Percentiles rank a stretch among this genome's conserved stretches.
Evolutionary conservation across 1,140 invertebrate genomes (phyloP).

Genomic region (Eubasilissa regina): DNA sequence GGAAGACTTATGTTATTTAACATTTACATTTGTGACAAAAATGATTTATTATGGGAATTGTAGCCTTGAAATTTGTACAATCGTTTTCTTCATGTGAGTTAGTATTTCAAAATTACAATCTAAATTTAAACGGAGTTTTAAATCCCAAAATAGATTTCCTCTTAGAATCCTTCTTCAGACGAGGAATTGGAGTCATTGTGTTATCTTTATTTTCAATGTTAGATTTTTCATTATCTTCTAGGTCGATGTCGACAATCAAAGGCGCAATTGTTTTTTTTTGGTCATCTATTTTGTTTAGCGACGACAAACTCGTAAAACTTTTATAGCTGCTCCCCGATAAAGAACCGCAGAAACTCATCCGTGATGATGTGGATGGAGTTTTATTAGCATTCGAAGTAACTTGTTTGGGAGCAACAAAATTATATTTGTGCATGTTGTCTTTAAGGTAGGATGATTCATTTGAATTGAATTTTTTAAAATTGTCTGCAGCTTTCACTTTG

Average conservation of each 20-base stretch:
- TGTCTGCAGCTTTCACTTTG: slow-evolving; percentile 48
- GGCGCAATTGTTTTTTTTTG: slow-evolving; percentile 26
- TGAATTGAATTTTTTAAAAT: slow-evolving; percentile 38
- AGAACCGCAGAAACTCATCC: slow-evolving; percentile 35
- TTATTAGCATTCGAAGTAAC: neutral
- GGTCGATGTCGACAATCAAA: slow-evolving; percentile 26
- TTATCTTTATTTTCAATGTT: slow-evolving; percentile 54
- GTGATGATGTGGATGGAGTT: slow-evolving; percentile 18
- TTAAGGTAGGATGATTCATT: slow-evolving; percentile 19
- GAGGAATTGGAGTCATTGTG: slow-evolving; percentile 23
- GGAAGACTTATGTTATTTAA: too few relatives aligned
- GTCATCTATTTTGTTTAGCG: slow-evolving; percentile 25
- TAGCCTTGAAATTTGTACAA: too few relatives aligned
- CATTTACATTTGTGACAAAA: too few relatives aligned
- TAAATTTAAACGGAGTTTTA: slow-evolving; percentile 71
- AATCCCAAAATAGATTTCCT: slow-evolving; percentile 69
- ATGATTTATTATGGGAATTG: too few relatives aligned
- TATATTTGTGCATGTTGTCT: neutral
- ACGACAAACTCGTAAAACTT: slow-evolving; percentile 14
- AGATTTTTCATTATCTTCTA: neutral
- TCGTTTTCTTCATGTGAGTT: too few relatives aligned
- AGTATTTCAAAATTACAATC: slow-evolving; percentile 38
- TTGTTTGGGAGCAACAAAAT: neutral
- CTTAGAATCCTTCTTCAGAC: slow-evolving; percentile 65
- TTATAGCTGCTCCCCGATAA: slow-evolving; percentile 34